A percentile compares a stretch with the other conserved stretches of the same genome.
phyloP scores from a whole-genome alignment of 2,888 invertebrate genomes.

The Caenorhabditis sp. region DNA sequence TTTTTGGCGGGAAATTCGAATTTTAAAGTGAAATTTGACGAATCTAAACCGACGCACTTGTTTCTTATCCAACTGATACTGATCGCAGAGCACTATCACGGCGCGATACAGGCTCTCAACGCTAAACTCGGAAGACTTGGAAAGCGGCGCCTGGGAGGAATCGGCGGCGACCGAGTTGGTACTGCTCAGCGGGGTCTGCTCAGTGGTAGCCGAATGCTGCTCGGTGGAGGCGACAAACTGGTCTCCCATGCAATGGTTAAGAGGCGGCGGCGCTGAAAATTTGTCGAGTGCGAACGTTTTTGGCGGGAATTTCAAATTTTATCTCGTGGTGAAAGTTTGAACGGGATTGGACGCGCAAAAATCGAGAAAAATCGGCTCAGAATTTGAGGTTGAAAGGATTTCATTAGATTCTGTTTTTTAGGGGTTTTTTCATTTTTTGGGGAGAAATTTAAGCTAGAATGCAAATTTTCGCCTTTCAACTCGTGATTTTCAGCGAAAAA shows the following conservation, averaged over 20 bases:
- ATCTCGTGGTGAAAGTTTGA: too few species aligned
- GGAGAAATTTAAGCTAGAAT: too few species aligned
- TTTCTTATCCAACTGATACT: slow-evolving; percentile 64
- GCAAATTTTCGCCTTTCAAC: too few species aligned
- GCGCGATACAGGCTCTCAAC: slow-evolving; percentile 37
- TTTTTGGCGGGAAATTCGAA: not conserved
- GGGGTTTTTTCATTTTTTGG: too few species aligned
- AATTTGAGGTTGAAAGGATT: too few species aligned
- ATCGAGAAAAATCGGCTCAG: too few species aligned
- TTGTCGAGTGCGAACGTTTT: not conserved
- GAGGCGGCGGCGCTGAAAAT: not conserved
- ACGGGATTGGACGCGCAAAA: too few species aligned
- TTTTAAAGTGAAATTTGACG: not conserved
- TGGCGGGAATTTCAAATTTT: too few species aligned
- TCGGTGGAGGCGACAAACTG: slow-evolving; percentile 44
- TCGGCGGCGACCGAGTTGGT: slow-evolving; percentile 42
- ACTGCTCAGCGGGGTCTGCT: slow-evolving; percentile 46
- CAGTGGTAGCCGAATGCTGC: slow-evolving; percentile 39
- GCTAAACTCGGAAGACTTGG: slow-evolving; percentile 1
- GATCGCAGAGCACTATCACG: slow-evolving; percentile 58
- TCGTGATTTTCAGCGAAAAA: too few species aligned
- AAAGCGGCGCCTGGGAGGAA: not conserved
- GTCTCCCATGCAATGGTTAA: slow-evolving; percentile 44
- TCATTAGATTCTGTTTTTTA: too few species aligned
- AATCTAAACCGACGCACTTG: slow-evolving; percentile 53